phyloP scores from a whole-genome alignment of 2,113 vertebrate species.

The Rousettus leschenaultii region DNA sequence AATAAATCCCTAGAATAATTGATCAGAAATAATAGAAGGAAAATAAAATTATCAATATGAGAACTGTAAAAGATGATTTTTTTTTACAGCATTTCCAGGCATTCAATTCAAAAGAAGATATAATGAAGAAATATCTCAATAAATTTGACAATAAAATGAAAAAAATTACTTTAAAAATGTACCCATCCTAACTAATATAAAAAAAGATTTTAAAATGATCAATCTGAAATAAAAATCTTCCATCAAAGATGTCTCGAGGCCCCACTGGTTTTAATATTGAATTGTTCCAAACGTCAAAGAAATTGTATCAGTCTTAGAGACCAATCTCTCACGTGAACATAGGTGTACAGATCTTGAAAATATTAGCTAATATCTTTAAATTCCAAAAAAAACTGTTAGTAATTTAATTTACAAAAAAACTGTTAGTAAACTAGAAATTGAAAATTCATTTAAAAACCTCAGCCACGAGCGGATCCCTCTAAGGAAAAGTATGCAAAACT shows the following conservation, averaged over 20 bases:
- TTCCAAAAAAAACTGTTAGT: not conserved
- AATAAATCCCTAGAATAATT: not conserved
- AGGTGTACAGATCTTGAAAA: not conserved
- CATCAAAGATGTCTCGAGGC: not conserved
- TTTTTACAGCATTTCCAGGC: not conserved
- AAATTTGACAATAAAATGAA: not conserved
- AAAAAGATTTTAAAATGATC: not conserved
- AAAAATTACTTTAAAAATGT: slow-evolving; percentile 24
- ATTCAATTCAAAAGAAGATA: not conserved
- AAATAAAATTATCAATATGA: not conserved
- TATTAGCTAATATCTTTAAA: not conserved
- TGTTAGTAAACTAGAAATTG: not conserved
- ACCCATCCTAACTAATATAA: not conserved
- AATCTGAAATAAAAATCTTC: slow-evolving; percentile 2
- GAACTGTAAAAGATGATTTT: not conserved
- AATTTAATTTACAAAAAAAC: not conserved
- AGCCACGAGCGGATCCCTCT: not conserved
- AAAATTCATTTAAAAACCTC: not conserved
- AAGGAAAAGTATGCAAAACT: not conserved
- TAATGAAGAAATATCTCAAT: not conserved
- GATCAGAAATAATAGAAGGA: not conserved
- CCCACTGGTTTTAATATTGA: not conserved
- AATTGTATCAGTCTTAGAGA: not conserved
- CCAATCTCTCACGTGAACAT: not conserved
- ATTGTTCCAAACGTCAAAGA: not conserved